phyloP scores from a whole-genome alignment of 1,140 invertebrate genomes.

The Manduca sexta region DNA sequence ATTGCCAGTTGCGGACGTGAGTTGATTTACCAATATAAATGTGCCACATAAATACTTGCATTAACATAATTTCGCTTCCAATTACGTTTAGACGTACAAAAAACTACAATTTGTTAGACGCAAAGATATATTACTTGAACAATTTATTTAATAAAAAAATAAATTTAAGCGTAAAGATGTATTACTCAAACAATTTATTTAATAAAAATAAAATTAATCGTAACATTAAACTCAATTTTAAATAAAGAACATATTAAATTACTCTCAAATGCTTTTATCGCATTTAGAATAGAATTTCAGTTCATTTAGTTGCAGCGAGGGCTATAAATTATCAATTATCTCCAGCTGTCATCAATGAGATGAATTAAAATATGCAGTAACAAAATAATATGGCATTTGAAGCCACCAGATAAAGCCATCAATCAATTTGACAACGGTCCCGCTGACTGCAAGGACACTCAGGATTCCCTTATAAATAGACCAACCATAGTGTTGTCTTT shows the following conservation, averaged over 20 bases:
- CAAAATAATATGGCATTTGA: neutral
- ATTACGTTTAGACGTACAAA: neutral
- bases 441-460: neutral
- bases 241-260: too few relatives aligned
- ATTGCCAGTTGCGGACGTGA: constrained; percentile 23
- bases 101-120: neutral
- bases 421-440: constrained; percentile 5
- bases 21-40: constrained; percentile 8
- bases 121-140: neutral
- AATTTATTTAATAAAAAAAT: too few relatives aligned
- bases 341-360: neutral
- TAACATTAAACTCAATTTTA: too few relatives aligned
- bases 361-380: neutral
- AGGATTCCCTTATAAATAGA: constrained; percentile 10
- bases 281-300: too few relatives aligned
- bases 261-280: neutral
- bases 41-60: constrained; percentile 3
- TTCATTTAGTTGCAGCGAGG: neutral
- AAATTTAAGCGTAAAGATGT: too few relatives aligned
- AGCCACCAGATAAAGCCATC: neutral
- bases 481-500: constrained; percentile 15
- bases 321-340: neutral
- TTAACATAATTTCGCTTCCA: neutral
- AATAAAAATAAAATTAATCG: too few relatives aligned
- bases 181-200: too few relatives aligned